phyloP scores from a whole-genome alignment of 2,113 vertebrate genomes.

The Psilopsiagon aurifrons region DNA sequence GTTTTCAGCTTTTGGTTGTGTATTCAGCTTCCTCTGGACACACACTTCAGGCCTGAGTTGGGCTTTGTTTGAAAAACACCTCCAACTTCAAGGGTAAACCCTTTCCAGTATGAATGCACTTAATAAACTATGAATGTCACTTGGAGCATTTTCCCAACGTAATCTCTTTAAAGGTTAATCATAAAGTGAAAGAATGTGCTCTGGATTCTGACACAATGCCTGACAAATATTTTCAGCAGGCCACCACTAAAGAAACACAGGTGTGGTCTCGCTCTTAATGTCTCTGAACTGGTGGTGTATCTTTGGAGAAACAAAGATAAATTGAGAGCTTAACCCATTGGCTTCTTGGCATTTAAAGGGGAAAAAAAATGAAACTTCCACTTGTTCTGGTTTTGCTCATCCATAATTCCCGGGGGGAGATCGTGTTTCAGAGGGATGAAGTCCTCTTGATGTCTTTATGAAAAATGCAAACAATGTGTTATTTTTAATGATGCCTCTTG shows the following conservation, averaged over 20 bases:
- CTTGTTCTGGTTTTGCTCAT: constrained; percentile 66
- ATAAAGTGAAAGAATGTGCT: constrained; percentile 70
- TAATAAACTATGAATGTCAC: constrained; percentile 48
- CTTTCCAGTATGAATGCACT: neutral
- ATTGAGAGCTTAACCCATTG: constrained; percentile 72
- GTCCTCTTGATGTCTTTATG: constrained; percentile 58
- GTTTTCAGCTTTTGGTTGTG: neutral
- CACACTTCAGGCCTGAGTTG: accelerated
- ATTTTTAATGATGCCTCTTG: neutral
- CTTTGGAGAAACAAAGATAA: constrained; percentile 70
- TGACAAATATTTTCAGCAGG: constrained; percentile 69
- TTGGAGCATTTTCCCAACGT: constrained; percentile 15
- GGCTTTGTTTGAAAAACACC: constrained; percentile 33
- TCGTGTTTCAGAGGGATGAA: constrained; percentile 51
- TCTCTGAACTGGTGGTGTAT: constrained; percentile 31
- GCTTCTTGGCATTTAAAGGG: constrained; percentile 48
- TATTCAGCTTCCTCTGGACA: constrained; percentile 24
- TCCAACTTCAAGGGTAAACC: constrained; percentile 35
- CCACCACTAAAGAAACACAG: constrained; percentile 66
- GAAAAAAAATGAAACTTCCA: constrained; percentile 57
- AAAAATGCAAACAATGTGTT: constrained; percentile 66
- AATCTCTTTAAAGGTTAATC: constrained; percentile 68
- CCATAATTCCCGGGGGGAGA: constrained; percentile 25
- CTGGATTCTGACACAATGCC: constrained; percentile 63
- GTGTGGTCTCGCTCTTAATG: constrained; percentile 60